Conservation (phyloP, 2,888 invertebrate genomes). For the Stenodera caucasica region DNA sequence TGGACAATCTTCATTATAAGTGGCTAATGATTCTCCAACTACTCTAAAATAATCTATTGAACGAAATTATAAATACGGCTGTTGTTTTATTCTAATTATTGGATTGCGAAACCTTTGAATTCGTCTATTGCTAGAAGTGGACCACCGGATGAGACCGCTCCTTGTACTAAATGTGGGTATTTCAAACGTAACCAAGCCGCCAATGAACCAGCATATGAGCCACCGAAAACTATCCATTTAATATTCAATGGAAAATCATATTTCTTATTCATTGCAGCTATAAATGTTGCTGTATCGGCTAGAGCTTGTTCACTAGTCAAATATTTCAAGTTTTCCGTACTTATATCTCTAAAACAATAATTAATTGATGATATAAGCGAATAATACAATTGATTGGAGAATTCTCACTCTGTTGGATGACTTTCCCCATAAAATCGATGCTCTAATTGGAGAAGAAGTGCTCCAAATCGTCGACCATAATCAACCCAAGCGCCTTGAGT, state of each 20-base stretch:
- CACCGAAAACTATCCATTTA: conserved; percentile 93
- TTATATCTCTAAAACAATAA: conserved; percentile 69
- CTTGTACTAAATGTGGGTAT: conserved; percentile 85
- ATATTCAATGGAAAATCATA: conserved; percentile 62
- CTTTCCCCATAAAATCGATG: conserved; percentile 94
- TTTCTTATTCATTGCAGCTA: conserved; percentile 68
- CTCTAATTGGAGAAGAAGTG: conserved; percentile 84
- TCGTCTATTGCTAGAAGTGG: conserved; percentile 84
- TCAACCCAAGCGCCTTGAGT: conserved; percentile 83
- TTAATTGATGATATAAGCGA: not conserved
- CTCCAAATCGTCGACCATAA: conserved; percentile 77
- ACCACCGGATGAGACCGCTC: conserved; percentile 86
- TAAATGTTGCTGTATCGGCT: conserved; percentile 86
- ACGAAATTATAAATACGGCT: no score
- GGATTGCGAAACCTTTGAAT: no score
- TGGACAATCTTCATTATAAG: conserved; percentile 70
- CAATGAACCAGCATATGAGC: conserved; percentile 91
- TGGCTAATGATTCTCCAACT: conserved; percentile 73
- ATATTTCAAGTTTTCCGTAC: conserved; percentile 76
- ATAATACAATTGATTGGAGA: not conserved
- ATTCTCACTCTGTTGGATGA: conserved; percentile 68
- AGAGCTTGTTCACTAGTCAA: conserved; percentile 80
- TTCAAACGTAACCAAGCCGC: conserved; percentile 89
- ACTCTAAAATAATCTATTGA: conserved; percentile 86
- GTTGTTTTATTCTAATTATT: no score